Evolutionary conservation across 1,140 invertebrate genomes (phyloP).

Genomic region (Eufriesea mexicana): DNA sequence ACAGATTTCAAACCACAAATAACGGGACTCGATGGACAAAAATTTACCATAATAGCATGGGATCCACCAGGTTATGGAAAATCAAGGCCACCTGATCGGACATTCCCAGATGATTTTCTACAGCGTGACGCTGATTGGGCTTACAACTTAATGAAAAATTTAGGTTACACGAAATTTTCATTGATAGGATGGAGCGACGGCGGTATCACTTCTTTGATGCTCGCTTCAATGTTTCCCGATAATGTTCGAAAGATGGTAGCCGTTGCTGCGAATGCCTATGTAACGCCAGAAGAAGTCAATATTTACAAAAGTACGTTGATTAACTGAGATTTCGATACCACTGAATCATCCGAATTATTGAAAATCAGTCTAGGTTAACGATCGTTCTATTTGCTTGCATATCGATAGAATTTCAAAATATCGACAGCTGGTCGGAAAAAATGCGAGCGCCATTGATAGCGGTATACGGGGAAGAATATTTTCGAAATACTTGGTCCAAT

Average conservation of each 20-base stretch:
- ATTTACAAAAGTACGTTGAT: slow-evolving; percentile 83
- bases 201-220: slow-evolving; percentile 89
- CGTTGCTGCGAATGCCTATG: slow-evolving; percentile 90
- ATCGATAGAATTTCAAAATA: slow-evolving; percentile 83
- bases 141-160: slow-evolving; percentile 87
- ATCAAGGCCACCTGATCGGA: slow-evolving; percentile 89
- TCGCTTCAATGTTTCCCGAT: slow-evolving; percentile 87
- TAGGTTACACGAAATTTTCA: slow-evolving; percentile 88
- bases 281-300: slow-evolving; percentile 87
- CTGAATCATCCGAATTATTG: neutral
- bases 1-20: slow-evolving; percentile 92
- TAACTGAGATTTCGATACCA: no score
- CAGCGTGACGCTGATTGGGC: slow-evolving; percentile 89
- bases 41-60: slow-evolving; percentile 91
- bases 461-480: slow-evolving; percentile 89
- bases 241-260: slow-evolving; percentile 89
- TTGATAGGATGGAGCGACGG: slow-evolving; percentile 95
- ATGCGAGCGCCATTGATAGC: slow-evolving; percentile 89
- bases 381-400: neutral
- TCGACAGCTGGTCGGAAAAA: slow-evolving; percentile 90
- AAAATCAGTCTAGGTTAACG: neutral
- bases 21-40: slow-evolving; percentile 85
- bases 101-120: slow-evolving; percentile 88
- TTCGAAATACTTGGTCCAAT: slow-evolving; percentile 86
- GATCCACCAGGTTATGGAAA: slow-evolving; percentile 95